Evolutionary conservation across 2,113 vertebrate genomes (phyloP).

Genomic region (Dicerorhinus sumatrensis): DNA sequence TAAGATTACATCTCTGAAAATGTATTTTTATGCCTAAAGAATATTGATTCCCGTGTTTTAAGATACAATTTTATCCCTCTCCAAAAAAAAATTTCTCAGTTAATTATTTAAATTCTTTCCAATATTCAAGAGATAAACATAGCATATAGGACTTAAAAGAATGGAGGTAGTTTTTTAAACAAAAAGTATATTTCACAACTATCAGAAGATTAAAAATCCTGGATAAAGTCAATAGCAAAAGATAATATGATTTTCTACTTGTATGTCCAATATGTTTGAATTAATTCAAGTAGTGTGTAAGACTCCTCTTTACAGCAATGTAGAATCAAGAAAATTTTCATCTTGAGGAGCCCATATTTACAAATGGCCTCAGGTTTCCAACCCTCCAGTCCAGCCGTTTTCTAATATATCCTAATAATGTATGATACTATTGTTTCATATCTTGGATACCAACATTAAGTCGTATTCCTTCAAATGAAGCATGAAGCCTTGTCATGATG

Average conservation of each 20-base stretch:
- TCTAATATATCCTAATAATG: background rate
- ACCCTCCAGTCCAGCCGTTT: background rate
- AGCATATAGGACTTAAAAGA: background rate
- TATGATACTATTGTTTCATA: background rate
- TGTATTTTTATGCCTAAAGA: background rate
- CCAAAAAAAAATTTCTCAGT: background rate
- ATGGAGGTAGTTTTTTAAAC: background rate
- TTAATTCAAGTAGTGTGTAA: background rate
- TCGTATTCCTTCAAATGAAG: background rate
- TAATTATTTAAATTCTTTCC: background rate
- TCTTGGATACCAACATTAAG: background rate
- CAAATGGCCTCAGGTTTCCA: background rate
- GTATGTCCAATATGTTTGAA: background rate
- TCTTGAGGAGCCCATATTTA: background rate
- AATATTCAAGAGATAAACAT: background rate
- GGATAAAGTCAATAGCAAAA: background rate
- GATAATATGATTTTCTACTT: background rate
- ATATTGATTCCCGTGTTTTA: background rate
- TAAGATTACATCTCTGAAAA: background rate
- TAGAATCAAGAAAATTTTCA: background rate
- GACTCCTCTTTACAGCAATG: background rate
- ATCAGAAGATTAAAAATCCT: background rate
- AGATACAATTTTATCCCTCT: background rate
- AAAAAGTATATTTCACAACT: background rate
- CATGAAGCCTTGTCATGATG: background rate